Conservation (phyloP, 2,888 invertebrate species). For the Amphipyra berbera region DNA sequence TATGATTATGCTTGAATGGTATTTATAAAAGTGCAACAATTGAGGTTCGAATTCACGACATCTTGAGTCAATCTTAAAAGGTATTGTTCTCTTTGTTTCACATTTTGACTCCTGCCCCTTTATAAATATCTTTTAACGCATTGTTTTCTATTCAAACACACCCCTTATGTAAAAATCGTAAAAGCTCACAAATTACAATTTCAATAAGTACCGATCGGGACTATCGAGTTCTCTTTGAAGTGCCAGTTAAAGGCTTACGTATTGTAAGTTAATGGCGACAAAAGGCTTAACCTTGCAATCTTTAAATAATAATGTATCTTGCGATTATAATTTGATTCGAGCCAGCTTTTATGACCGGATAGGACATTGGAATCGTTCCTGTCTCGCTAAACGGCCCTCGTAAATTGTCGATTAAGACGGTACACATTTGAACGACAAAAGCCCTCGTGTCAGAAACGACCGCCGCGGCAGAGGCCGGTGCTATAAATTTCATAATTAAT, state of each 20-base stretch:
- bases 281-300: slow-evolving; percentile 57
- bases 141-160: too few species aligned
- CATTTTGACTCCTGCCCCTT: too few species aligned
- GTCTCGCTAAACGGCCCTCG: slow-evolving; percentile 74
- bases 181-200: slow-evolving; percentile 22
- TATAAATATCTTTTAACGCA: too few species aligned
- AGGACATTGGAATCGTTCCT: slow-evolving; percentile 64
- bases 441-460: slow-evolving; percentile 68
- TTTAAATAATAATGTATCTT: slow-evolving; percentile 70
- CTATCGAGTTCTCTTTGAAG: slow-evolving; percentile 31
- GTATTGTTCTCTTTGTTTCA: too few species aligned
- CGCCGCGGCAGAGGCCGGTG: slow-evolving; percentile 66
- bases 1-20: background rate
- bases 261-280: slow-evolving; percentile 54
- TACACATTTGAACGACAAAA: slow-evolving; percentile 79
- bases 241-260: slow-evolving; percentile 41
- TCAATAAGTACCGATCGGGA: slow-evolving; percentile 26
- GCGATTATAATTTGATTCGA: slow-evolving; percentile 73
- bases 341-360: slow-evolving; percentile 71
- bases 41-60: too few species aligned
- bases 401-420: slow-evolving; percentile 83
- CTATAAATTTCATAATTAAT: slow-evolving; percentile 86
- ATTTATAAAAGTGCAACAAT: too few species aligned
- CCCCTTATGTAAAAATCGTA: slow-evolving; percentile 16
- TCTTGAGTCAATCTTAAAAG: too few species aligned